Evolutionary conservation across 2,797 vertebrate species (phyloP).

Genomic region (Oreonectes daqikongensis): DNA sequence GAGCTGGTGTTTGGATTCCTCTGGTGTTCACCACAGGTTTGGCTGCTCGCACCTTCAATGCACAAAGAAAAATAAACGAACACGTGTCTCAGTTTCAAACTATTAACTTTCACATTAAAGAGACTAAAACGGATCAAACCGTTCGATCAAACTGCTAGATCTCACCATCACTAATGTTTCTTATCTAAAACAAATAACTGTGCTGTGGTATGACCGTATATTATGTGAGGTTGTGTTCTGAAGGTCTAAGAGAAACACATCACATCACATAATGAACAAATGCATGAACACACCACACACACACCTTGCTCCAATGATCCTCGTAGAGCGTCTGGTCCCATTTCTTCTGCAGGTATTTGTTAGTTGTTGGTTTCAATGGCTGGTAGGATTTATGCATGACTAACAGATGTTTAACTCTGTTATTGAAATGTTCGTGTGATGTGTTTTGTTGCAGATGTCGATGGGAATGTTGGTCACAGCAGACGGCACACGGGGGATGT

Average conservation of each 20-base stretch:
- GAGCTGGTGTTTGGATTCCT: constrained; percentile 65
- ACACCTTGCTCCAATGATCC: constrained; percentile 74
- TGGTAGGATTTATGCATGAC: constrained; percentile 76
- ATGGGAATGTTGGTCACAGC: constrained; percentile 32
- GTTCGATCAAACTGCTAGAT: neutral
- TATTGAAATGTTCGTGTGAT: no score
- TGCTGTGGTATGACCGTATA: neutral
- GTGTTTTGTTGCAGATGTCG: constrained; percentile 14
- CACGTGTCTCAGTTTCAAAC: no score
- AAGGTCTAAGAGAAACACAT: no score
- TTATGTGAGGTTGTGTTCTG: neutral
- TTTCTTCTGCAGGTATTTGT: constrained; percentile 75
- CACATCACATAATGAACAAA: neutral
- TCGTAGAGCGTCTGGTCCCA: constrained; percentile 74
- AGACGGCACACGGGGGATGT: constrained; percentile 46
- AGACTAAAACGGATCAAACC: constrained; percentile 20
- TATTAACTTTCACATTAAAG: neutral
- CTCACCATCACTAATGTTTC: neutral
- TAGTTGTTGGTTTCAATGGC: constrained; percentile 74
- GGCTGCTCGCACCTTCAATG: constrained; percentile 68
- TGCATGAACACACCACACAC: neutral
- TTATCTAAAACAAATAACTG: neutral
- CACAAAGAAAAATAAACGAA: neutral
- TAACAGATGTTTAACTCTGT: neutral
- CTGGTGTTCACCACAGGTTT: constrained; percentile 71